phyloP scores from a whole-genome alignment of 2,113 vertebrate genomes.

The Mesembrinibis cayennensis region DNA sequence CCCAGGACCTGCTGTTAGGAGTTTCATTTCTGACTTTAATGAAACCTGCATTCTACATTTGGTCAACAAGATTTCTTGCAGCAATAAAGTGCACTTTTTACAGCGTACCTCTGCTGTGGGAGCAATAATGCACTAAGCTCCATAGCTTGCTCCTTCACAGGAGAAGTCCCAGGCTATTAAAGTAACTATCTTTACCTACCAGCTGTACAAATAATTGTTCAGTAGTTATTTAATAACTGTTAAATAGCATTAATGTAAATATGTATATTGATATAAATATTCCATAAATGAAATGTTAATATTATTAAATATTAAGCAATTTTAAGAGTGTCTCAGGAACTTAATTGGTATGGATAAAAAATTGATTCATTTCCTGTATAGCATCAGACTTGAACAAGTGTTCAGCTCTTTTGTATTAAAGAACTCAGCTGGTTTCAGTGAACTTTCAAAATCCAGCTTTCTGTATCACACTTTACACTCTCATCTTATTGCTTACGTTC shows the following conservation, averaged over 20 bases:
- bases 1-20: background rate
- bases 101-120: background rate
- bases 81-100: slow-evolving; percentile 35
- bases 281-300: background rate
- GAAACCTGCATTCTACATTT: slow-evolving; percentile 40
- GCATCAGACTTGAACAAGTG: background rate
- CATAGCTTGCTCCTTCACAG: background rate
- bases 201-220: background rate
- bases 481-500: background rate
- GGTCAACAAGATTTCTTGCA: slow-evolving; percentile 53
- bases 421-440: background rate
- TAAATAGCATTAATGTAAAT: background rate
- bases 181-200: background rate
- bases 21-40: slow-evolving; percentile 61
- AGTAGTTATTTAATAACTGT: background rate
- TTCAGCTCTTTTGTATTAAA: background rate
- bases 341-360: background rate
- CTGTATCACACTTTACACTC: background rate
- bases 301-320: background rate
- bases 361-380: background rate
- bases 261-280: background rate
- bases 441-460: background rate
- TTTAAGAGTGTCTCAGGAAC: background rate
- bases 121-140: background rate
- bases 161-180: background rate